Evolutionary conservation across 1,140 invertebrate genomes (phyloP), one percentile per base, ranked within the genome.

Genomic region (Caenorhabditis brenneri): DNA sequence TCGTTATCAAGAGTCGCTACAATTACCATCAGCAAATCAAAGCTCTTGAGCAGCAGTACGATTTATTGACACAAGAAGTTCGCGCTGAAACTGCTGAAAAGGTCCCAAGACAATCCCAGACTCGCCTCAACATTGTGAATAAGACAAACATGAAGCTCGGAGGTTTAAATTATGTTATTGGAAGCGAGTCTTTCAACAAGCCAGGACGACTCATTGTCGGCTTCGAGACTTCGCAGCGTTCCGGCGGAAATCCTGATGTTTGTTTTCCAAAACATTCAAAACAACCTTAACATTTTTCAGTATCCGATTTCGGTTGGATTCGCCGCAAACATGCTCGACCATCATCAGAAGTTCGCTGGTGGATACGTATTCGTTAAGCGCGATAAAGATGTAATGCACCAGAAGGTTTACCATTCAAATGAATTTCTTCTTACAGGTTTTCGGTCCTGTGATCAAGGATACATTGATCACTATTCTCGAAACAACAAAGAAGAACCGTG

Each of bases 111-210:
- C 80, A 81, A 29, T n/a, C 33, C 5, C 53, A 58, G 36, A 42
- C 33, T 22, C 53, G 53, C 24, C 39, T 60, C 19, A 58, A 46
- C 42, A 60, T 55, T 16, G 16, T 78, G 39, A 74, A 65, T 12
- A 83, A 83, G 36, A 69, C 81, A 10, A 83, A 83, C 19, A 55
- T 83, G 81, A 83, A 83, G 22, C 60, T 83, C n/a, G 81, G 81
- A 27, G 81, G 81, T 16, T 12, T 83, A 16, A 83, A 83, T 19
- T 83, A 83, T 46, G 15, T 7, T 2, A 74, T 74, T 27, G 36
- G 65, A 0, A 74, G 65, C 15, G 65, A 74, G 19, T 10, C 65
- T 2, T 74, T 74, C 65, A 42, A 46, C 24, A 24, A 46, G 10
- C 36, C 65, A 12, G n/a, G n/a, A n/a, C 5, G 22, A n/a, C 36